Evolutionary conservation across 2,888 invertebrate species (phyloP), one percentile per base, ranked within the genome.

Genomic region (Bugulina stolonifera): DNA sequence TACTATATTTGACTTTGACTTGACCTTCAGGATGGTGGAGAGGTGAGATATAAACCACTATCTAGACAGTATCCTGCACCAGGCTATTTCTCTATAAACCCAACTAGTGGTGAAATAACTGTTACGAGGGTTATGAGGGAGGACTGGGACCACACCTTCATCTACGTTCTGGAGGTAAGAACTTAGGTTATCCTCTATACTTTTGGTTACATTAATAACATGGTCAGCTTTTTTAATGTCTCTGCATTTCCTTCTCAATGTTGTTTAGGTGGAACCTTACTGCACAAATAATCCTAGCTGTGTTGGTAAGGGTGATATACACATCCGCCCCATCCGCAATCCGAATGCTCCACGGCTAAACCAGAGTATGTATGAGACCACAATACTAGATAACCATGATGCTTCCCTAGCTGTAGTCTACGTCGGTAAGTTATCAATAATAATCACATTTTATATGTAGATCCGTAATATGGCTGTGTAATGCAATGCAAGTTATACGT

Each of bases 11-110:
- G 52, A 10, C 22, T 52, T 14, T 14, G n/a, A n/a, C n/a, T 43
- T 10, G 18, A 43, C 43, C 43, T 43, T 64, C 27, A 64, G 64
- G 64, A 32, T 32, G 32, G n/a, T 27, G 64, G 64, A 64, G 34
- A 18, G 10, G 32, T 64, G 29, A 27, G 34, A 14, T 64, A 64
- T 34, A 22, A 32, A 14, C 64, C 64, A 14, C 71, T 78, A 0
- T 73, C 71, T 57, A 80, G 80, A 14, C 73, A 74, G 1, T 73
- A 76, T 25, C 77, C 79, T 10, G 78, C 77, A 27, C 76, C 77
- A 18, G 76, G 74, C 69, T 79, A 78, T 75, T 80, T 81, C 74
- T 73, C 71, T 23, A 75, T 82, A 64, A 74, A 78, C 29, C 71
- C 75, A 25, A 43, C 55, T 1, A 78, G 2, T 57, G 75, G 75